Conservation (phyloP, 2,797 vertebrate species). For the Acanthiza pusilla region DNA sequence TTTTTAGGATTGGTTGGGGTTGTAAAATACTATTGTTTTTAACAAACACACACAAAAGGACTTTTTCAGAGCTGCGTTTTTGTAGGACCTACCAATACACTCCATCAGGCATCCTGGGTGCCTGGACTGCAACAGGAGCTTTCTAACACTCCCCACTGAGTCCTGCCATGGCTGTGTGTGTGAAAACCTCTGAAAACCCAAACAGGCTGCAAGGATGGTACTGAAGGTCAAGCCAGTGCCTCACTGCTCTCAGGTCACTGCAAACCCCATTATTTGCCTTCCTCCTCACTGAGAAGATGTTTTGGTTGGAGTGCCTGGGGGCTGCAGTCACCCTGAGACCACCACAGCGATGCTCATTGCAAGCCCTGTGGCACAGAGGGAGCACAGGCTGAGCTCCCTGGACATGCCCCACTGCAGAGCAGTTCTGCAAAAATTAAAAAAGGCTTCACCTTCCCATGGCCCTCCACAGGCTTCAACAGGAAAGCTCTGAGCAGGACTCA, state of each 20-base stretch:
- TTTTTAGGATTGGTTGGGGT: neutral
- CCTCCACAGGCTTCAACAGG: neutral
- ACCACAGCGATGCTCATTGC: fast-evolving
- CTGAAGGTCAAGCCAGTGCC: neutral
- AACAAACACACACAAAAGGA: neutral
- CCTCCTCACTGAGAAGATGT: neutral
- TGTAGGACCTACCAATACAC: neutral
- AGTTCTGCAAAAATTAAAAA: neutral
- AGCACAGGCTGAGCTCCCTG: neutral
- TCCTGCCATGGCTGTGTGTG: fast-evolving
- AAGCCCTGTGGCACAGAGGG: neutral
- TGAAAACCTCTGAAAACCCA: neutral
- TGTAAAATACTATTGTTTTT: neutral
- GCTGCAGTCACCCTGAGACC: neutral
- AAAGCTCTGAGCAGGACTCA: neutral
- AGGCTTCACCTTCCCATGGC: neutral
- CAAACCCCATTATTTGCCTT: neutral
- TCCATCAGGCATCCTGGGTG: neutral
- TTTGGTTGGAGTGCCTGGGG: neutral
- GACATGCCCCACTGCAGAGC: neutral
- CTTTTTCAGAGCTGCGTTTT: neutral
- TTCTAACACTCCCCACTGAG: neutral
- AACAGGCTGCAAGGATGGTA: neutral
- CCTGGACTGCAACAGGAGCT: neutral
- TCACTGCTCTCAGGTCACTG: neutral